Conservation (phyloP, 2,113 vertebrate species). For the Rhynchomys soricoides region DNA sequence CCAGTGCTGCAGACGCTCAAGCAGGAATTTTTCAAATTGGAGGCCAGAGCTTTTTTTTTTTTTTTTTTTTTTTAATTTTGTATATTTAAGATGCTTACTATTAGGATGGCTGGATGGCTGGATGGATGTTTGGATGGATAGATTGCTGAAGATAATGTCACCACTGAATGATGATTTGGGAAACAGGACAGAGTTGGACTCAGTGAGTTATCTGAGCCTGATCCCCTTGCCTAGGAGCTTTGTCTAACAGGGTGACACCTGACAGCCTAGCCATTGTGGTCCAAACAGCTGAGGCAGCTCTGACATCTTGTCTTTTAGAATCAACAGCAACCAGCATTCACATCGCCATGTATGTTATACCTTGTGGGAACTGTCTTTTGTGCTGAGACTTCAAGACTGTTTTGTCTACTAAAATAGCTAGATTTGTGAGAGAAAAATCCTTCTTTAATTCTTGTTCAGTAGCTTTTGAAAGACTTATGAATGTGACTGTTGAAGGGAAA, state of each 20-base stretch:
- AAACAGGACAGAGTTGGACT: background rate
- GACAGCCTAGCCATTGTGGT: background rate
- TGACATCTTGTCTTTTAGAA: slow-evolving; percentile 14
- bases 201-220: background rate
- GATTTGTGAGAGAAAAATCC: background rate
- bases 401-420: slow-evolving; percentile 16
- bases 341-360: background rate
- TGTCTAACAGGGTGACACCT: background rate
- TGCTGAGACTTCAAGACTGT: background rate
- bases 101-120: background rate
- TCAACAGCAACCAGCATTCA: background rate
- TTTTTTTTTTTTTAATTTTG: too few relatives aligned
- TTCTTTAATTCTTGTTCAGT: slow-evolving; percentile 24
- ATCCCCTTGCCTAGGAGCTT: background rate
- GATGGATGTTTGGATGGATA: background rate
- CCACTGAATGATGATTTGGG: background rate
- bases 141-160: slow-evolving; percentile 2
- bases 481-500: background rate
- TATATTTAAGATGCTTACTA: background rate
- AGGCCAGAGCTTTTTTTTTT: too few relatives aligned
- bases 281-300: background rate
- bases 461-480: slow-evolving; percentile 57
- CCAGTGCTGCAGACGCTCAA: background rate
- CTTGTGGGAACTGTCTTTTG: slow-evolving; percentile 24
- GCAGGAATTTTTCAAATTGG: too few relatives aligned